These are phyloP conservation scores for Sebastolobus alascanus DNA, from an alignment of 2,797 vertebrate species.

Conservation along the genomic window DNA sequence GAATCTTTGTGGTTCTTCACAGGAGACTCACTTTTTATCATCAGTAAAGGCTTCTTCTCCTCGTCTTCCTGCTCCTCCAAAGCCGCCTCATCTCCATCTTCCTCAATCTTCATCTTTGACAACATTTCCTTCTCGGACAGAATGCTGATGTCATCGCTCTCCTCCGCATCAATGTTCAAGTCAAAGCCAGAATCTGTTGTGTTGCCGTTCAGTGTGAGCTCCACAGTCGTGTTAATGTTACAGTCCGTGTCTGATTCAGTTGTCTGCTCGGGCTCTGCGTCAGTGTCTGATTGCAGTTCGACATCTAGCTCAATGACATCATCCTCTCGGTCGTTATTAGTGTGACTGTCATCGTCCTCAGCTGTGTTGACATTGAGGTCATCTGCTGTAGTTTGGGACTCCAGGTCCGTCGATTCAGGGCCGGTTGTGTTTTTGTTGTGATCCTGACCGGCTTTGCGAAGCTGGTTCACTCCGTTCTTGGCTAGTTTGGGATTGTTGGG, in stretches of 20 bases:
- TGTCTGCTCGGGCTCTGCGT: conserved; percentile 76
- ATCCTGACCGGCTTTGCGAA: conserved; percentile 94
- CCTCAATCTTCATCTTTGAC: conserved; percentile 76
- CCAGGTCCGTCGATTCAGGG: conserved; percentile 43
- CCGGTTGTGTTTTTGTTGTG: conserved; percentile 91
- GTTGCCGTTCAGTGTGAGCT: conserved; percentile 67
- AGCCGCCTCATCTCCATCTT: conserved; percentile 63
- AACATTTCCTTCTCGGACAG: conserved; percentile 83
- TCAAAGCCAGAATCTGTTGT: conserved; percentile 72
- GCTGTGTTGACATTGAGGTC: conserved; percentile 63
- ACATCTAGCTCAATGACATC: conserved; percentile 79
- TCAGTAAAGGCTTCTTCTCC: conserved; percentile 76
- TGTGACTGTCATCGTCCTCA: conserved; percentile 57
- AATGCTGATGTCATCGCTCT: conserved; percentile 85
- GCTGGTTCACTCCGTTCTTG: conserved; percentile 96
- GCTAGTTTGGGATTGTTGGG: conserved; percentile 94
- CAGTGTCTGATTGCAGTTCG: conserved; percentile 42
- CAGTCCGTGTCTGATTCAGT: conserved; percentile 70
- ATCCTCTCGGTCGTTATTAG: conserved; percentile 75
- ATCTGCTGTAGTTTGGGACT: conserved; percentile 53
- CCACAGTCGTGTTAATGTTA: conserved; percentile 44
- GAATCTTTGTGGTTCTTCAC: conserved; percentile 54
- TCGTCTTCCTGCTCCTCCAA: conserved; percentile 67
- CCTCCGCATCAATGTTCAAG: conserved; percentile 80
- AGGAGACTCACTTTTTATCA: conserved; percentile 57